These are phyloP conservation scores for Agelastica alni DNA, from an alignment of 2,888 invertebrate genomes.

Conservation along the genomic window DNA sequence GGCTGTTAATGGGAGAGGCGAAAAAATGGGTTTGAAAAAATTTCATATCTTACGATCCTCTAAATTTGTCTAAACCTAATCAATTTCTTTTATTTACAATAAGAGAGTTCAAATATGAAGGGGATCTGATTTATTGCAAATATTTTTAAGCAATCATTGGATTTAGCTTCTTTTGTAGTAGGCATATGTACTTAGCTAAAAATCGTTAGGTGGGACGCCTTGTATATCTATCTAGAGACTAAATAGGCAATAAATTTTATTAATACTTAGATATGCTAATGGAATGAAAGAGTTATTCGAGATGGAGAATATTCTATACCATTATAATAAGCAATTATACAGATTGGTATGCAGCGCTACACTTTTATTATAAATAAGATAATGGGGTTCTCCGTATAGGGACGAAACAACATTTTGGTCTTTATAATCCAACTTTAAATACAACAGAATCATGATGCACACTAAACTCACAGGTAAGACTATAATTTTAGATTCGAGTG, in stretches of 20 bases:
- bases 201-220: not conserved
- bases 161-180: no score
- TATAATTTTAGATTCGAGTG: slow-evolving; percentile 2
- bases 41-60: no score
- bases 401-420: slow-evolving; percentile 15
- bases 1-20: no score
- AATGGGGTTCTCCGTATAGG: slow-evolving; percentile 21
- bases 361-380: slow-evolving; percentile 23
- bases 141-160: no score
- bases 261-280: slow-evolving; percentile 35
- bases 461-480: slow-evolving; percentile 6
- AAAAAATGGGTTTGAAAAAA: no score
- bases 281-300: slow-evolving; percentile 25
- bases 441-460: slow-evolving; percentile 1
- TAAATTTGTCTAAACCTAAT: no score
- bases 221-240: slow-evolving; percentile 28
- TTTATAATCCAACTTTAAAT: slow-evolving; percentile 18
- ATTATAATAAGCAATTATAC: slow-evolving; percentile 32
- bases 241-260: slow-evolving; percentile 35
- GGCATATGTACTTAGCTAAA: no score
- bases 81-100: no score
- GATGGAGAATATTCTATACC: slow-evolving; percentile 21
- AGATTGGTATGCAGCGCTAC: slow-evolving; percentile 24
- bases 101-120: no score
- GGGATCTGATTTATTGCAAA: no score